Base-by-base conservation (phyloP, 2,888 invertebrate genomes). In the Tenthredo distinguenda region DNA sequence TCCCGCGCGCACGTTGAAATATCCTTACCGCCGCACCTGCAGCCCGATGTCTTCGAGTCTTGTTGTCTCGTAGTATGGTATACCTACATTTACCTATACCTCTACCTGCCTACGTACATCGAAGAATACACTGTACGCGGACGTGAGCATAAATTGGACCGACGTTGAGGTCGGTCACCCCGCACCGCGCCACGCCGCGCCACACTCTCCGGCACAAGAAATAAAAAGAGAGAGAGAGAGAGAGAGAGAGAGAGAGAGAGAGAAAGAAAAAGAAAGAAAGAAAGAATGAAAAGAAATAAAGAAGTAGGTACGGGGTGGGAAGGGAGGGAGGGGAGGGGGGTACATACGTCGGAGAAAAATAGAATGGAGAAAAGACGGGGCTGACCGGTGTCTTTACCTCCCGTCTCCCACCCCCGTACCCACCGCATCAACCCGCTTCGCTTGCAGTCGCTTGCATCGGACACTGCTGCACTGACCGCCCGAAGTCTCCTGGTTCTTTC, bases 381-480 rank as follows among this genome's bases (percentile, higher is more conserved):
- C 82, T 85, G 84, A 85, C 79, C 87, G 86, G 87, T 87, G 87
- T 86, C 86, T 87, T 71, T 86, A 85, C 83, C 77, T 85, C 85
- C 62, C 68, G 72, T 68, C 81, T 82, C 83, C 62, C 40, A 65
- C 58, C 77, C 81, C 82, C 76, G 58, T n/a, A 10, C 10, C 74
- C 74, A 74, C 74, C 3, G n/a, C 37, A 34, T 58, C 58, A 58
- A 58, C n/a, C 37, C 58, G 81, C 81, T 81, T 81, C 81, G 81
- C 81, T 81, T 58, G 55, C 58, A 37, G 62, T 55, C 37, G 37
- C 76, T 50, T 76, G 26, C 76, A 31, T 77, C 58, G 58, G 81
- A 47, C 62, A 58, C 62, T 40, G 40, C 18, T 9, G 55, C 21
- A 18, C 62, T 34, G n/a, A 77, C 50, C 55, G 55, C 26, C 62